A percentile compares a stretch with the other conserved stretches of the same genome.
Conservation (phyloP, 2,888 invertebrate genomes). For the Thymelicus sylvestris region DNA sequence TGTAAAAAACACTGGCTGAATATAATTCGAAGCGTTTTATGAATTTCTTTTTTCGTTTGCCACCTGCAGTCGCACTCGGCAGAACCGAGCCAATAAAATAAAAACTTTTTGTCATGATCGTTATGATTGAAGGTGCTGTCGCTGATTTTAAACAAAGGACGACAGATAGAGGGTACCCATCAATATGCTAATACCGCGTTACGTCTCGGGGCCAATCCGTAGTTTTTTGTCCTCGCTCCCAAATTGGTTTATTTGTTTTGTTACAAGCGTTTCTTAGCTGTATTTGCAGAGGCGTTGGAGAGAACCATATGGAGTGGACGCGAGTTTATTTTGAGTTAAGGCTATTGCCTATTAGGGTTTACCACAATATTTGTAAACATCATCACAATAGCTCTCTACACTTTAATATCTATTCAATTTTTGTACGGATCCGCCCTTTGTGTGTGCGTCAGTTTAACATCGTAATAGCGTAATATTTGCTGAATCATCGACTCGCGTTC, state of each 20-base stretch:
- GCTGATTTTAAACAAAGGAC: slow-evolving; percentile 82
- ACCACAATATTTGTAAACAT: slow-evolving; percentile 37
- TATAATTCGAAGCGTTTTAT: slow-evolving; percentile 29
- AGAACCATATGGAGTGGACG: slow-evolving; percentile 61
- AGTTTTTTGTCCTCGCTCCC: slow-evolving; percentile 66
- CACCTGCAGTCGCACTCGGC: slow-evolving; percentile 69
- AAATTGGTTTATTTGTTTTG: slow-evolving; percentile 83
- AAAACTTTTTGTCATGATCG: slow-evolving; percentile 69
- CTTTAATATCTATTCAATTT: slow-evolving; percentile 28
- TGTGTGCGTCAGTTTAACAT: slow-evolving; percentile 34
- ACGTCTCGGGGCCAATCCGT: slow-evolving; percentile 63
- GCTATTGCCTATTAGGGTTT: slow-evolving; percentile 42
- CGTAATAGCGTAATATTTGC: slow-evolving; percentile 50
- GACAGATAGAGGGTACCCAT: slow-evolving; percentile 75
- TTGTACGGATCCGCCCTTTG: slow-evolving; percentile 35
- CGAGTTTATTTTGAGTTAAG: slow-evolving; percentile 39
- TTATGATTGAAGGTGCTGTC: slow-evolving; percentile 82
- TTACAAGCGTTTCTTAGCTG: slow-evolving; percentile 62
- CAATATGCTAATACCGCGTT: slow-evolving; percentile 80
- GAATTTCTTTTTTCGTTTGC: slow-evolving; percentile 54
- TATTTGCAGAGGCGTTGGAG: slow-evolving; percentile 8
- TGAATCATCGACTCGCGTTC: slow-evolving; percentile 56
- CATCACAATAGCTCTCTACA: slow-evolving; percentile 19
- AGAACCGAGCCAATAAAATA: slow-evolving; percentile 70
- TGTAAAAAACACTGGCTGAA: slow-evolving; percentile 7